Evolutionary conservation across 2,888 invertebrate species (phyloP), one percentile per base, ranked within the genome.

Genomic region (Minunthozetes semirufus): DNA sequence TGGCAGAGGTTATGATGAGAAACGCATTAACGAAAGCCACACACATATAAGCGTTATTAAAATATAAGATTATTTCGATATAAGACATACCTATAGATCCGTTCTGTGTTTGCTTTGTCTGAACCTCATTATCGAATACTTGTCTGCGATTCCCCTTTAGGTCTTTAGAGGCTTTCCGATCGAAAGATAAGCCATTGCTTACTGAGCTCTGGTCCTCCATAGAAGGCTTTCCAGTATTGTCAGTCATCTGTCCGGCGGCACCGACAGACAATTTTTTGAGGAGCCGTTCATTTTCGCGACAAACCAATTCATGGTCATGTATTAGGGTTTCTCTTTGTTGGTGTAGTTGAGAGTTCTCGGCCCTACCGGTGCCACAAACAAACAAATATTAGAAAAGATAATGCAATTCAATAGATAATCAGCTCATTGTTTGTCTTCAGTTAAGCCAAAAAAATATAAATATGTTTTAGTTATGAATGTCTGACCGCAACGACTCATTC

Each of bases 251-350:
- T 61, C 46, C 27, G 27, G 27, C 73, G 53, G 68, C 63, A 56
- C 56, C 4, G 25, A 22, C 33, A 59, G 70, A 42, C 73, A 95
- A 84, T 83, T 93, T 93, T 83, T 90, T 91, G 73, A 92, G 84
- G 76, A 96, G 85, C 73, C 92, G 85, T 82, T 96, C 95, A 81
- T 96, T 96, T 83, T 96, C 95, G 74, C 92, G 85, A 81, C 92
- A 93, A 38, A 95, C 89, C 50, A 92, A 83, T 82, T 95, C 94
- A 82, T 94, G 94, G 82, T 96, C 95, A 15, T 93, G 84, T 78
- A 93, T 86, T 77, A 94, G 86, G 78, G 90, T 87, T 81, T 94
- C 93, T 70, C 92, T 85, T 0, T 88, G 48, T 87, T 87, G 83
- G 89, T 93, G 82, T 73, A 95, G 85, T 79, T 95, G 94, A 1